Evolutionary conservation across 2,797 vertebrate genomes (phyloP), one percentile per base, ranked within the genome.

Genomic region (Aulostomus chinensis): DNA sequence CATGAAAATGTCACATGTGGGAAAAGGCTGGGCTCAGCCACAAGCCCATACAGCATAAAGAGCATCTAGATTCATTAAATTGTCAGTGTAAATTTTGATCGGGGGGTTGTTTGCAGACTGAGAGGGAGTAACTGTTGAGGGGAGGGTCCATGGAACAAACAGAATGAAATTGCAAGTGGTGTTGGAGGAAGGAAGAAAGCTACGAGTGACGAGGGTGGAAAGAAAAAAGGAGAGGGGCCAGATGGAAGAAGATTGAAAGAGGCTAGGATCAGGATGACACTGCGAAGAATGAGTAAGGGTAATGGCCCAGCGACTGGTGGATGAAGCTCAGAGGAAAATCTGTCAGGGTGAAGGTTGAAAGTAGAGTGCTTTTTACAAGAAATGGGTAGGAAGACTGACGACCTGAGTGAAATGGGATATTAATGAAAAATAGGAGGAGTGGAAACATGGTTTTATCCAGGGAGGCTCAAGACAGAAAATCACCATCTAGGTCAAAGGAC

Each of bases 61-160:
- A 68, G 46, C 79, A 60, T 57, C 69, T 9, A 25, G 82, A 87
- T 88, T 89, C 88, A 90, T 92, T 90, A 89, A 89, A 86, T 73
- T 87, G 88, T 87, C 87, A 21, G 65, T 24, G 71, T 88, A 89
- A 85, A 88, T 88, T 88, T 81, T 75, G 75, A 83, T 84, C 46
- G 1, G 20, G 40, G 68, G 60, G 49, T 71, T 76, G 78, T 80
- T 81, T 79, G 71, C 45, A 32, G 61, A 63, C 51, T 13, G 38
- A 55, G 56, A 40, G 46, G 58, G 45, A 58, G 70, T 26, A 49
- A 52, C 17, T 6, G 43, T 24, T 35, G 24, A 37, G 20, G 35
- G 26, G 51, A n/a, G n/a, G n/a, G n/a, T n/a, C n/a, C n/a, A n/a
- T 16, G 20, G 20, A n/a, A 24, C 12, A 33, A 5, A 7, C n/a